These are phyloP conservation scores for Petromus typicus DNA, from an alignment of 2,113 vertebrate genomes.

Conservation along the genomic window DNA sequence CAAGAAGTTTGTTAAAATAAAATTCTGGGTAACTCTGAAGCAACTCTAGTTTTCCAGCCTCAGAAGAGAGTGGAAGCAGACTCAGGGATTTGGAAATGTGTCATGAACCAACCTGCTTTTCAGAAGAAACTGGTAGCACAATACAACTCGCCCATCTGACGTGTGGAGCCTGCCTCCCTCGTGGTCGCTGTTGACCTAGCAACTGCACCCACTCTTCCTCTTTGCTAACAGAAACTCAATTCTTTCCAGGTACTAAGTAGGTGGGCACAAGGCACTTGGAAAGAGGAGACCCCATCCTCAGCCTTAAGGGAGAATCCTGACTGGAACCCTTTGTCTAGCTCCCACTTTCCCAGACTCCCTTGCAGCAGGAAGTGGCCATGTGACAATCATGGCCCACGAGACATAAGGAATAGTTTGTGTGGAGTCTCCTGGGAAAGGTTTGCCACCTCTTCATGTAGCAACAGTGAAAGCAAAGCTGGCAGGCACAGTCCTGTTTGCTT, in stretches of 20 bases:
- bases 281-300: background rate
- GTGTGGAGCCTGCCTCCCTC: background rate
- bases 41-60: background rate
- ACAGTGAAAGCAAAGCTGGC: background rate
- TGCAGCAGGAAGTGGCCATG: background rate
- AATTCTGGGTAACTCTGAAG: background rate
- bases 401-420: background rate
- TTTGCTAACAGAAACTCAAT: background rate
- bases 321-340: background rate
- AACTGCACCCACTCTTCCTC: background rate
- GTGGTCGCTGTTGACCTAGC: background rate
- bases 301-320: background rate
- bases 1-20: background rate
- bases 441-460: background rate
- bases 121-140: background rate
- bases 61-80: background rate
- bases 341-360: constrained; percentile 16
- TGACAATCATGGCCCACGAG: background rate
- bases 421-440: background rate
- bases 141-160: background rate
- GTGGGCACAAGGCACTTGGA: background rate
- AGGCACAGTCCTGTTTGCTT: background rate
- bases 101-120: background rate
- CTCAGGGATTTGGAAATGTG: background rate
- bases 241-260: background rate